phyloP scores from a whole-genome alignment of 2,888 invertebrate genomes.

The Nebria salina region DNA sequence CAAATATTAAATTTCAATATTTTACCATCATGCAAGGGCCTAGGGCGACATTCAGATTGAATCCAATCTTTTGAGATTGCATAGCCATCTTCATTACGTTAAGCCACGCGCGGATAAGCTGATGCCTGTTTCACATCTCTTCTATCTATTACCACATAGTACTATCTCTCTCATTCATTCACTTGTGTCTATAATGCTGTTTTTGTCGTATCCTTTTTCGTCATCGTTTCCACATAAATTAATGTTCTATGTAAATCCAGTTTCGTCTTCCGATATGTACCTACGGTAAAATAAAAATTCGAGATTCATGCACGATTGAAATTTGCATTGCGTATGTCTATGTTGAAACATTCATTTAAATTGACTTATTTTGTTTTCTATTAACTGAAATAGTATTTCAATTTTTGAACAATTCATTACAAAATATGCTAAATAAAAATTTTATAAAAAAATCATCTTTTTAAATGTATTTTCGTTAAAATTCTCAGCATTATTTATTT shows the following conservation, averaged over 20 bases:
- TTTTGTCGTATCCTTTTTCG: slow-evolving; percentile 6
- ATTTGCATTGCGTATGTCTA: background rate
- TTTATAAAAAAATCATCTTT: too few species aligned
- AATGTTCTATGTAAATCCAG: slow-evolving; percentile 40
- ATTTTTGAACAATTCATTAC: too few species aligned
- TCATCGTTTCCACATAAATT: slow-evolving; percentile 32
- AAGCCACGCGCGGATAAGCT: slow-evolving; percentile 30
- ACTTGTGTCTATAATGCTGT: background rate
- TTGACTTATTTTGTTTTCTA: background rate
- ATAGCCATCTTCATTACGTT: slow-evolving; percentile 46
- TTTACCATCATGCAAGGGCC: slow-evolving; percentile 31
- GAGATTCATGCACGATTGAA: slow-evolving; percentile 6
- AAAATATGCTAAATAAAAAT: too few species aligned
- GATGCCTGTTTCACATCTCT: background rate
- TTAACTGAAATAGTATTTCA: background rate
- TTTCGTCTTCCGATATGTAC: slow-evolving; percentile 18
- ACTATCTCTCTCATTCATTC: background rate
- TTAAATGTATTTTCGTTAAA: too few species aligned
- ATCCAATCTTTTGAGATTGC: slow-evolving; percentile 54
- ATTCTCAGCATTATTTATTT: too few species aligned
- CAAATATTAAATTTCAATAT: slow-evolving; percentile 47
- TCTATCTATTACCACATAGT: slow-evolving; percentile 6
- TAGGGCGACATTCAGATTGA: slow-evolving; percentile 52
- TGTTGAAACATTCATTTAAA: background rate
- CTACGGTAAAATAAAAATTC: slow-evolving; percentile 38